A percentile compares a stretch with the other conserved stretches of the same genome.
phyloP scores from a whole-genome alignment of 2,888 invertebrate genomes.

The Lordiphosa fenestrarum region DNA sequence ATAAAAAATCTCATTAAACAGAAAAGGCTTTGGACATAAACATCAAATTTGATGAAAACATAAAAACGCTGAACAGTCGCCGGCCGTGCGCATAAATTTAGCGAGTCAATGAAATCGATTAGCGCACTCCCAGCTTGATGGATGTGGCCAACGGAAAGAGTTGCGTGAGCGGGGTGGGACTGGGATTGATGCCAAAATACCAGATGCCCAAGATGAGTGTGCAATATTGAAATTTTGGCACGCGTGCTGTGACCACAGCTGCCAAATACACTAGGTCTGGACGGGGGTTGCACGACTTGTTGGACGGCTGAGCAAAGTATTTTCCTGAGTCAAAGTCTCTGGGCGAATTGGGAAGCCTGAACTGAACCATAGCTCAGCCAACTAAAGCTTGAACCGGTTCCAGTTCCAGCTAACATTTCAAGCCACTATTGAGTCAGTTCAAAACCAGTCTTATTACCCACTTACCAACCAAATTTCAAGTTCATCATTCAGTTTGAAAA shows the following conservation, averaged over 20 bases:
- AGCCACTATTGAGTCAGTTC: too few relatives aligned
- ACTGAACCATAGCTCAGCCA: too few relatives aligned
- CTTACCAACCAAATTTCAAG: too few relatives aligned
- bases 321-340: too few relatives aligned
- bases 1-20: constrained; percentile 47
- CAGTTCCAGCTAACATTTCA: too few relatives aligned
- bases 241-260: constrained; percentile 9
- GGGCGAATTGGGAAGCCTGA: too few relatives aligned
- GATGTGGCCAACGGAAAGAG: constrained; percentile 12
- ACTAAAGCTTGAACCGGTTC: too few relatives aligned
- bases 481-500: too few relatives aligned
- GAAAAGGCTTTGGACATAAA: constrained; percentile 46
- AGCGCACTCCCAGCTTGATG: constrained; percentile 20
- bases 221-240: constrained; percentile 18
- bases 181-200: constrained; percentile 3
- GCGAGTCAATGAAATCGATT: constrained; percentile 31
- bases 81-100: constrained; percentile 28
- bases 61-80: constrained; percentile 11
- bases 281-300: too few relatives aligned
- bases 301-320: too few relatives aligned
- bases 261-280: too few relatives aligned
- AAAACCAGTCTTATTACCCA: too few relatives aligned
- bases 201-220: constrained; percentile 17
- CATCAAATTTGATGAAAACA: constrained; percentile 33
- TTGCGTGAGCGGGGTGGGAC: background rate